Evolutionary conservation across 2,113 vertebrate genomes (phyloP).

Genomic region (Oxyura jamaicensis): DNA sequence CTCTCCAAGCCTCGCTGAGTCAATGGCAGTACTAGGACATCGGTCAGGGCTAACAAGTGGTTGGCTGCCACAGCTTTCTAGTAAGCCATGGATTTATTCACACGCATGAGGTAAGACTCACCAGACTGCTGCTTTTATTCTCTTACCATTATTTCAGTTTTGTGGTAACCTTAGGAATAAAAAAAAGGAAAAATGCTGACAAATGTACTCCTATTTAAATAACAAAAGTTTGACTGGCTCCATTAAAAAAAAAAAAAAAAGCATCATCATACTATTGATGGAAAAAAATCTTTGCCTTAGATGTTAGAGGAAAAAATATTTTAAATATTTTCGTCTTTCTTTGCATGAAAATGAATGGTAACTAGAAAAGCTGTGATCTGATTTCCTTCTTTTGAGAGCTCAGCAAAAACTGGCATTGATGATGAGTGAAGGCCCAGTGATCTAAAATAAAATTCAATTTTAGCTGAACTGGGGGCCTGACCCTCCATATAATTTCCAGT

Average conservation of each 20-base stretch:
- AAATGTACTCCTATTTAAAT: not conserved
- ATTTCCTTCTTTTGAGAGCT: not conserved
- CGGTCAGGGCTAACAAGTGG: not conserved
- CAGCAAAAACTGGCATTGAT: not conserved
- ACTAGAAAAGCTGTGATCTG: not conserved
- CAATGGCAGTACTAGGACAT: not conserved
- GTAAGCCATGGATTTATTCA: not conserved
- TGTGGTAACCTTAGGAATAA: not conserved
- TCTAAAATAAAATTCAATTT: not conserved
- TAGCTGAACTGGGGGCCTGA: not conserved
- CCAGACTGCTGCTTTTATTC: not conserved
- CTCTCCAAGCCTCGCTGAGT: rapidly evolving
- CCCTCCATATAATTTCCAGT: not conserved
- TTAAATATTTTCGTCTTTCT: not conserved
- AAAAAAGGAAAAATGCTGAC: not conserved
- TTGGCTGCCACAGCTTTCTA: not conserved
- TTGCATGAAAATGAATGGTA: not conserved
- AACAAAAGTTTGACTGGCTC: not conserved
- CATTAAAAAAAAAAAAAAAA: not conserved
- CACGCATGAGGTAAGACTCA: rapidly evolving
- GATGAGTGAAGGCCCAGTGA: not conserved
- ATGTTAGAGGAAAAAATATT: not conserved
- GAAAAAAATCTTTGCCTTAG: not conserved
- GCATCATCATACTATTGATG: not conserved
- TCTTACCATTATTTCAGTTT: not conserved